Evolutionary conservation across 2,113 vertebrate genomes (phyloP).

Genomic region (Ciconia boyciana): DNA sequence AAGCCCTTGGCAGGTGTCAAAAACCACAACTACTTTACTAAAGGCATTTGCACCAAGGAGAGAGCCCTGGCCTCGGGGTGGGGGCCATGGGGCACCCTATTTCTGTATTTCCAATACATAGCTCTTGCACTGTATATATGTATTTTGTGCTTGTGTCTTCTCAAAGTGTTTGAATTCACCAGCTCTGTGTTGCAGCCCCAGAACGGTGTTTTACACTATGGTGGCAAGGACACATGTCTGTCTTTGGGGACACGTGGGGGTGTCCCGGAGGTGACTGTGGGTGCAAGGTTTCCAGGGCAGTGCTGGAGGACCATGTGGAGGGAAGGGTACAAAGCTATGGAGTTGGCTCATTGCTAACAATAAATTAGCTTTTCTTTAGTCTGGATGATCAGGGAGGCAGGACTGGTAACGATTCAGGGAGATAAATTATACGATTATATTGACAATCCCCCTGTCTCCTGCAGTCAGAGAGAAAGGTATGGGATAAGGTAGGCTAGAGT

Average conservation of each 20-base stretch:
- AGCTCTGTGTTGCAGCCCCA: background rate
- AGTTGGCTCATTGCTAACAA: background rate
- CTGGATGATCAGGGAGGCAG: background rate
- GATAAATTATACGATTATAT: background rate
- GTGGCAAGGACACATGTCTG: background rate
- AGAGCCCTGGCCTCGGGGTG: fast-evolving
- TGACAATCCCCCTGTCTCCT: background rate
- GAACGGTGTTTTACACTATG: background rate
- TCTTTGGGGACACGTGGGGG: fast-evolving
- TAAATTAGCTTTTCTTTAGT: background rate
- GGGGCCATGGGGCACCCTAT: background rate
- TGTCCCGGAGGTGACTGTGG: background rate
- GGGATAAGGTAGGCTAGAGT: background rate
- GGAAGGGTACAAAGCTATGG: background rate
- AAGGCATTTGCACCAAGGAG: background rate
- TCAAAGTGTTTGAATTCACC: background rate
- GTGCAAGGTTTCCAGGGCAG: background rate
- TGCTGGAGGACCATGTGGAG: background rate
- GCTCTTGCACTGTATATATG: fast-evolving
- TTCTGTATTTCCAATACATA: background rate
- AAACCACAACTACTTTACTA: background rate
- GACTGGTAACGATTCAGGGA: background rate
- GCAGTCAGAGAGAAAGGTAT: background rate
- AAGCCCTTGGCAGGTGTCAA: background rate
- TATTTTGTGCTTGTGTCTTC: background rate